A percentile compares a stretch with the other conserved stretches of the same genome.
phyloP scores from a whole-genome alignment of 2,797 vertebrate species.

The Macroramphosus scolopax region DNA sequence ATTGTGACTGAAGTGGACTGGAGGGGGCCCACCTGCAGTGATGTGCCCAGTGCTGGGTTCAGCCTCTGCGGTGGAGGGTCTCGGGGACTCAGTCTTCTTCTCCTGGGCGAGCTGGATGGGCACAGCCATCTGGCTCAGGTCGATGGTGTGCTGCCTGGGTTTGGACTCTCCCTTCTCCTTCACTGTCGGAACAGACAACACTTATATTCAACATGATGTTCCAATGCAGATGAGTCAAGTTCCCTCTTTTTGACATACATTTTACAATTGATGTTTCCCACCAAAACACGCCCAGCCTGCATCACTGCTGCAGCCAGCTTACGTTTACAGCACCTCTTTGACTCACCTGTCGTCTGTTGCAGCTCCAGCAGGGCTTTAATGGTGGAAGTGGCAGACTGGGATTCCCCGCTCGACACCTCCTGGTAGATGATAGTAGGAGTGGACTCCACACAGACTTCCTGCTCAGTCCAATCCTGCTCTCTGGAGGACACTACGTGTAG shows the following conservation, averaged over 20 bases:
- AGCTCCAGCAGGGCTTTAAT: slow-evolving; percentile 97
- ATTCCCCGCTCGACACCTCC: slow-evolving; percentile 87
- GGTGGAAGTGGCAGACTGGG: slow-evolving; percentile 94
- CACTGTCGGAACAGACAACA: slow-evolving; percentile 65
- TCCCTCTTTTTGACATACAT: no score
- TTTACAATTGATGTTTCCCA: no score
- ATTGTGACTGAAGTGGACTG: not conserved
- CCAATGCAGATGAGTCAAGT: no score
- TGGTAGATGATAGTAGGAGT: slow-evolving; percentile 92
- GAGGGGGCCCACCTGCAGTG: slow-evolving; percentile 79
- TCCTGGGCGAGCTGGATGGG: slow-evolving; percentile 91
- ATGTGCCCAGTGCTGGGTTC: slow-evolving; percentile 82
- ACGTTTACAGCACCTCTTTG: no score
- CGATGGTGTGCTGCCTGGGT: slow-evolving; percentile 91
- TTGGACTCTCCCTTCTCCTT: slow-evolving; percentile 91
- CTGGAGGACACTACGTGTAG: slow-evolving; percentile 93
- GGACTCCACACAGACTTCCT: slow-evolving; percentile 93
- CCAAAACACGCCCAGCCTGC: no score
- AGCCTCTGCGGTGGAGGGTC: slow-evolving; percentile 83
- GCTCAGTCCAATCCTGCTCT: slow-evolving; percentile 95
- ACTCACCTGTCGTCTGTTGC: slow-evolving; percentile 92
- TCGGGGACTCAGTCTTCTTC: slow-evolving; percentile 86
- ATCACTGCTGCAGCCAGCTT: no score
- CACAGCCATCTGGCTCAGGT: slow-evolving; percentile 98
- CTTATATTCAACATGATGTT: no score